Evolutionary conservation across 2,888 invertebrate species (phyloP), one percentile per base, ranked within the genome.

Genomic region (Acronicta alni): DNA sequence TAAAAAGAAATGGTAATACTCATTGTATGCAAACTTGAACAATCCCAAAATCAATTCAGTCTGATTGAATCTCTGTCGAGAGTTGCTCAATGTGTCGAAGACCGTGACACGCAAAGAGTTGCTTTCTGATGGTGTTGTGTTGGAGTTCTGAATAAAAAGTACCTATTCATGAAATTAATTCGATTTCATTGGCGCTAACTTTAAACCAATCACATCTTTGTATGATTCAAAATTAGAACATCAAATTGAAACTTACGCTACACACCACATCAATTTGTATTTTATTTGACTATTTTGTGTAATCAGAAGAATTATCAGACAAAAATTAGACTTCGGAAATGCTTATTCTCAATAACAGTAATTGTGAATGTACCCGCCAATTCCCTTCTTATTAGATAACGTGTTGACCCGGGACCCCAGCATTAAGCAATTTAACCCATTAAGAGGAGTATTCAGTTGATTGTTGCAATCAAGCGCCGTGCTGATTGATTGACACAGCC

Each of bases 401-500:
- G 62, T 71, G 77, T 74, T 89, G 91, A 90, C 85, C 90, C 78
- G 79, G 65, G 79, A 90, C 88, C 90, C 82, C 82, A 72, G 76
- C 82, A 87, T 91, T 87, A 90, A 89, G 87, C 86, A 91, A 91
- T 89, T 91, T 86, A 89, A 86, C 86, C 85, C 72, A 67, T 73
- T 75, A 84, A 81, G 73, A 60, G 72, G 68, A 71, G 59, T 65
- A 73, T 72, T 69, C 72, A 48, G 77, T 70, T 80, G 81, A 83
- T 83, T 86, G 83, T 72, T 46, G 72, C 83, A 85, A 84, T 83
- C 80, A 76, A 65, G 63, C 39, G 48, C 49, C 17, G 59, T 53
- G 52, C 62, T 65, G 76, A 79, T 77, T 77, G 77, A 79, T 69
- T 53, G 76, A 59, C 69, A 65, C 63, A 43, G 39, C 51, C 66